Evolutionary conservation across 1,140 invertebrate genomes (phyloP).

Genomic region (Musca vetustissima): DNA sequence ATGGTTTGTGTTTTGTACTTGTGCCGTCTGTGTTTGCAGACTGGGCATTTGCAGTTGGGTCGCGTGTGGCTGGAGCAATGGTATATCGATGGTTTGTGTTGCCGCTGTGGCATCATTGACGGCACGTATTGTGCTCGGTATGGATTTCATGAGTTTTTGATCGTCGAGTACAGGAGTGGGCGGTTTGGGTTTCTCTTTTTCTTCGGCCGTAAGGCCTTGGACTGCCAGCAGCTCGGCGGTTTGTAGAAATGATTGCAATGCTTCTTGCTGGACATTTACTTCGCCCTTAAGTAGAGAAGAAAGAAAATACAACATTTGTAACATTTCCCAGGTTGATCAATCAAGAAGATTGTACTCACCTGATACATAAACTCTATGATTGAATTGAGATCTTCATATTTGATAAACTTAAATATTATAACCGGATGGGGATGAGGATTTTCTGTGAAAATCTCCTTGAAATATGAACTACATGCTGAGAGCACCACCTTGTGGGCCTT

Average conservation of each 20-base stretch:
- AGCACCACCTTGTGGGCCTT: slow-evolving; percentile 84
- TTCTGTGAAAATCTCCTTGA: slow-evolving; percentile 80
- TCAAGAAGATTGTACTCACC: too few species aligned
- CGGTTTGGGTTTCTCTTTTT: slow-evolving; percentile 52
- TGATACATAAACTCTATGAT: slow-evolving; percentile 84
- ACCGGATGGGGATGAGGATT: slow-evolving; percentile 85
- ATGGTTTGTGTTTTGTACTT: slow-evolving; percentile 35
- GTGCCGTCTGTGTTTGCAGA: slow-evolving; percentile 35
- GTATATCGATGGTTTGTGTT: slow-evolving; percentile 53
- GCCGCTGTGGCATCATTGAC: slow-evolving; percentile 42
- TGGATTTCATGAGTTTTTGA: slow-evolving; percentile 53
- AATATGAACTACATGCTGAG: slow-evolving; percentile 80
- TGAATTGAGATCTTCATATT: slow-evolving; percentile 76
- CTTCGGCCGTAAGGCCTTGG: slow-evolving; percentile 74
- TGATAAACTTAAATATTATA: slow-evolving; percentile 82
- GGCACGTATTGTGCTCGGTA: slow-evolving; percentile 51
- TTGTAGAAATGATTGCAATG: slow-evolving; percentile 81
- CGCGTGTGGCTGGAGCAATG: slow-evolving; percentile 31
- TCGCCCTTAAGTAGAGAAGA: slow-evolving; percentile 66
- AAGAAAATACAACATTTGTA: background rate
- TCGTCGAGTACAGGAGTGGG: slow-evolving; percentile 46
- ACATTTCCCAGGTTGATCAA: too few species aligned
- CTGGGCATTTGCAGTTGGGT: slow-evolving; percentile 43
- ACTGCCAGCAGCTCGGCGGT: slow-evolving; percentile 87
- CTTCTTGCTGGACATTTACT: slow-evolving; percentile 87